Evolutionary conservation across 2,888 invertebrate genomes (phyloP), one percentile per base, ranked within the genome.

Genomic region (Stenodema calcarata): DNA sequence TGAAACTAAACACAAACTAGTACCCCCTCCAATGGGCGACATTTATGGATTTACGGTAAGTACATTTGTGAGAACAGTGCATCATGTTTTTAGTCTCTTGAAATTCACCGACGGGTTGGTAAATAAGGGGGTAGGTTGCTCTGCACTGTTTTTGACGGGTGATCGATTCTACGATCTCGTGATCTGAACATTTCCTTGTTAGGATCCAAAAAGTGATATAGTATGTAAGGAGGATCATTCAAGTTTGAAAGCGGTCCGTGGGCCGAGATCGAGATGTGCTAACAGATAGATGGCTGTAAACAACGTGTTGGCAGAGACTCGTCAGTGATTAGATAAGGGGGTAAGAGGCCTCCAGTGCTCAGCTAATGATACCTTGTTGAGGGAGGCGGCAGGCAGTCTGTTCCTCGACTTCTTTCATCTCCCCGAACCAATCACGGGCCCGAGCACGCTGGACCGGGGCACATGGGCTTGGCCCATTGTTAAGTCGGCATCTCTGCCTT

Each of bases 361-460:
- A 44, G 35, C 84, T 84, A 84, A 84, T 75, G 76, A 75, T 84
- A 84, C 84, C 75, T 75, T 76, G 84, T 84, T 84, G 84, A 75
- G 73, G 84, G 73, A 35, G 84, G 73, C 70, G 84, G 84, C 84
- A 84, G 75, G 70, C 84, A 44, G 84, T 84, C 73, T 73, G 47
- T 16, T 73, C 75, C 76, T 73, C 42, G 44, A 76, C 73, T 73
- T 84, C 84, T 84, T 84, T 84, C 84, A 84, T 84, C 84, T 84
- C 62, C 28, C 84, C 84, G 84, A 84, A 73, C 84, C 84, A 84
- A 84, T 84, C 84, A 84, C 62, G 35, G 82, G 42, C 23, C 23
- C 9, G 62, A 23, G 62, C 62, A 62, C 62, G 44, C 78, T 78
- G 27, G 78, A 42, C 27, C 78, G 27, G 42, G 78, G 16, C 41